Conservation (phyloP, 2,888 invertebrate species). For the Stenurella melanura region DNA sequence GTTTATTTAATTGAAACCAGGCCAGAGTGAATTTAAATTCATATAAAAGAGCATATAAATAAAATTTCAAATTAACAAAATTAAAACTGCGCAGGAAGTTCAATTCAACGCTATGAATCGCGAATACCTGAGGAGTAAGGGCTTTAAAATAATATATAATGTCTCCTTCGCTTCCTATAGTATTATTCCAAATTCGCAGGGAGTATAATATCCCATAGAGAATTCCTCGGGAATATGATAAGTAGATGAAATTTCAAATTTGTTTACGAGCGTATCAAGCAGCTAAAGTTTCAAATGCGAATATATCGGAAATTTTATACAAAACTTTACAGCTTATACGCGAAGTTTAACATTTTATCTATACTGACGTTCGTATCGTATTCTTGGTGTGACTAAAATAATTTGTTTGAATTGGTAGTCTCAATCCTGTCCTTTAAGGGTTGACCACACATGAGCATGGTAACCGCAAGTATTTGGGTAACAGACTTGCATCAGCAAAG, state of each 20-base stretch:
- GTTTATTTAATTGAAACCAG: neutral
- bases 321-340: neutral
- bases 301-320: slow-evolving; percentile 7
- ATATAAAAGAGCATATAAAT: neutral
- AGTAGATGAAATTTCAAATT: slow-evolving; percentile 7
- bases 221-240: slow-evolving; percentile 2
- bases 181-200: slow-evolving; percentile 1
- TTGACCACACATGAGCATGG: too few species aligned
- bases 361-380: neutral
- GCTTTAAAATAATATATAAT: neutral
- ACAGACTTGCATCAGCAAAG: too few species aligned
- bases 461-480: too few species aligned
- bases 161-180: neutral
- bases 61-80: neutral
- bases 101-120: neutral
- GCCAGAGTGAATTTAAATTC: neutral
- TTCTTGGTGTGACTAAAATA: neutral
- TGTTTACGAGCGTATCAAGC: neutral
- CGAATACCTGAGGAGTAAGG: neutral
- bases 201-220: neutral
- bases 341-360: neutral
- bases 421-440: too few species aligned
- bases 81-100: neutral
- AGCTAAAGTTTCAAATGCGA: slow-evolving; percentile 4
- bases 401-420: too few species aligned